Evolutionary conservation across 1,140 invertebrate genomes (phyloP).

Genomic region (Bombus soroeensis): DNA sequence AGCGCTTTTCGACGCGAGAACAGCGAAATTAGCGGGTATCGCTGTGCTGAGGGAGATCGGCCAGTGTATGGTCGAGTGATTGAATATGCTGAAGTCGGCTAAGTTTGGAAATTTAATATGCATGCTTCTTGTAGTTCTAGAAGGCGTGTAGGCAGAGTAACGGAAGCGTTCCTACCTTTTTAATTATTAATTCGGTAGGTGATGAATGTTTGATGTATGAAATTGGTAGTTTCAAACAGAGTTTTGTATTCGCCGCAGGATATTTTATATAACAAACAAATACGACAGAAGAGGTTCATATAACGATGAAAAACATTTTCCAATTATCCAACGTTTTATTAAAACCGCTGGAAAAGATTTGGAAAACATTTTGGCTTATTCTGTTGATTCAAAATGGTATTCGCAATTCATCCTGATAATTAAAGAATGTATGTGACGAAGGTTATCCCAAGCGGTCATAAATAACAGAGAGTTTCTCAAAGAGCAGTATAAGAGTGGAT

Average conservation of each 20-base stretch:
- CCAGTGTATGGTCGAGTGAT: not conserved
- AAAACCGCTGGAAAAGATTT: too few species aligned
- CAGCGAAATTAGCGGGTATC: slow-evolving; percentile 43
- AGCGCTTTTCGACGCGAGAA: slow-evolving; percentile 29
- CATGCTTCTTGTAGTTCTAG: not conserved
- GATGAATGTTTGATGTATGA: not conserved
- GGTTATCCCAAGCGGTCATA: too few species aligned
- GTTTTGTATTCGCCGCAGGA: not conserved
- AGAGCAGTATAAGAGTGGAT: too few species aligned
- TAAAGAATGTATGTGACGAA: too few species aligned
- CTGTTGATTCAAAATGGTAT: too few species aligned
- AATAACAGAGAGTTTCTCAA: too few species aligned
- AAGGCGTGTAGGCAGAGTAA: not conserved
- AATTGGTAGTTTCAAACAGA: not conserved
- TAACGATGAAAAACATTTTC: too few species aligned
- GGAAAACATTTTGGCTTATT: too few species aligned
- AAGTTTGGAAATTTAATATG: slow-evolving; percentile 1
- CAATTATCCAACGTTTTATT: too few species aligned
- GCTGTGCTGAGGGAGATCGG: not conserved
- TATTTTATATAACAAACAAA: not conserved
- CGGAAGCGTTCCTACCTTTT: not conserved
- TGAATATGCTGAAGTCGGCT: not conserved
- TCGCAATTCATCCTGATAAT: too few species aligned
- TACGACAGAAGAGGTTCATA: too few species aligned
- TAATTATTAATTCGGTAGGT: not conserved